These are phyloP conservation scores for Loxodonta africana DNA, from an alignment of 2,113 vertebrate genomes.

Conservation along the genomic window DNA sequence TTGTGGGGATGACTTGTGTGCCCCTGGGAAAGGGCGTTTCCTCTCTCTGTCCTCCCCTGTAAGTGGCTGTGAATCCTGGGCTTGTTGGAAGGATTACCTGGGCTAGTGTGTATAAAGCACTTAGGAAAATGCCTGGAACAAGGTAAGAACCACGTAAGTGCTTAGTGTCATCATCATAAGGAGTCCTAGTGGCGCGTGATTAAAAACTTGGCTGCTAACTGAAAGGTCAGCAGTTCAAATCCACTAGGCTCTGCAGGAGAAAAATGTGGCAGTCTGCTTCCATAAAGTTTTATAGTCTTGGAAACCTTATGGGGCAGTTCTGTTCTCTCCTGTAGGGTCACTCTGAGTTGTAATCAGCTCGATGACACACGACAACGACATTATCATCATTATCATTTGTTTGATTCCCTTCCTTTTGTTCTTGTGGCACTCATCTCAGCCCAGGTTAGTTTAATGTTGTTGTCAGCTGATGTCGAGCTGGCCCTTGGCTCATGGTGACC, in stretches of 20 bases:
- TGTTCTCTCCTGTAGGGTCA: too few relatives aligned
- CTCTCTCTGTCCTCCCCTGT: neutral
- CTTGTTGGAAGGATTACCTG: neutral
- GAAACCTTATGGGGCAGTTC: too few relatives aligned
- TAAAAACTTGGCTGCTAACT: too few relatives aligned
- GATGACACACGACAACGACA: too few relatives aligned
- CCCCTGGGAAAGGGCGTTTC: neutral
- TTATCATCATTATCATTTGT: fast-evolving
- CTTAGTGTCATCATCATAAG: neutral
- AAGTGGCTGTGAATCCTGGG: neutral
- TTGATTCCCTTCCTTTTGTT: neutral
- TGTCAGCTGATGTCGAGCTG: too few relatives aligned
- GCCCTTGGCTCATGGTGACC: too few relatives aligned
- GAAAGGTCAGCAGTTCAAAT: too few relatives aligned
- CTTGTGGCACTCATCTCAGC: fast-evolving
- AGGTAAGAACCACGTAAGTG: neutral
- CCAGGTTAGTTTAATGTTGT: neutral
- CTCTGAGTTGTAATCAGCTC: too few relatives aligned
- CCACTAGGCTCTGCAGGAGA: too few relatives aligned
- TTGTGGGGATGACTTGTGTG: neutral
- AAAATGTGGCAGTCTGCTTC: too few relatives aligned
- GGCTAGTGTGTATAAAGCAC: neutral
- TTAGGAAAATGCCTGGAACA: fast-evolving
- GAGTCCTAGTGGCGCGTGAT: too few relatives aligned
- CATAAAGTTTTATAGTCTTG: too few relatives aligned